Base-by-base conservation (phyloP, 2,797 vertebrate genomes). In the Psittacula derbiana region DNA sequence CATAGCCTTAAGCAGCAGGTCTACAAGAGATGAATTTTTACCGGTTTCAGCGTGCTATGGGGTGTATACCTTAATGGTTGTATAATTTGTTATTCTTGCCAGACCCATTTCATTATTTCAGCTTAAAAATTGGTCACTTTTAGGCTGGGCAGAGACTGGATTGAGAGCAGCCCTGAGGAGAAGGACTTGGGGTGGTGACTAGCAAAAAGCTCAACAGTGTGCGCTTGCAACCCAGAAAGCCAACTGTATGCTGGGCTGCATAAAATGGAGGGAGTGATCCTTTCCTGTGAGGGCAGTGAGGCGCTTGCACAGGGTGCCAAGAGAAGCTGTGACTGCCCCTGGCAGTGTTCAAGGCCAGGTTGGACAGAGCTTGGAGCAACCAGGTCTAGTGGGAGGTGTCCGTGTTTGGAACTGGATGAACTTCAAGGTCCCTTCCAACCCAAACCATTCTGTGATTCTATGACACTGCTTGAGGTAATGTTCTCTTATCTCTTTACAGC, bases 1-100 rank as follows among this genome's bases (percentile, higher is more conserved):
- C 27, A 71, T 1, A 52, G 31, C 66, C 58, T 69, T 65, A 87
- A 89, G 50, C 24, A 43, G 17, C 13, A 20, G 7, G 47, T 43
- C 41, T 66, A 44, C 0, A 1, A 49, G 28, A 84, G 8, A 41
- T 15, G 4, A 66, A 85, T 49, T 49, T 3, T 16, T 9, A 4
- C 6, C 9, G 70, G 0, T 21, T 73, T 20, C 57, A 65, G 20
- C 4, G 2, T 41, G 33, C 12, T 16, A 28, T 5, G 8, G 30
- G 17, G 67, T 12, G 17, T 74, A 40, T 8, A 71, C 28, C 6
- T 66, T 70, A 73, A 62, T 4, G 15, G 23, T 30, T 79, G 25
- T 17, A 8, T 5, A 61, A 73, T 79, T 10, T 27, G 8, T 33
- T 18, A n/a, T 38, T 85, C 20, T 53, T 85, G 53, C 12, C 46